Percentiles rank a stretch among this genome's conserved stretches.
These are phyloP conservation scores for Aphis gossypii DNA, from an alignment of 1,140 invertebrate genomes.

Conservation along the genomic window DNA sequence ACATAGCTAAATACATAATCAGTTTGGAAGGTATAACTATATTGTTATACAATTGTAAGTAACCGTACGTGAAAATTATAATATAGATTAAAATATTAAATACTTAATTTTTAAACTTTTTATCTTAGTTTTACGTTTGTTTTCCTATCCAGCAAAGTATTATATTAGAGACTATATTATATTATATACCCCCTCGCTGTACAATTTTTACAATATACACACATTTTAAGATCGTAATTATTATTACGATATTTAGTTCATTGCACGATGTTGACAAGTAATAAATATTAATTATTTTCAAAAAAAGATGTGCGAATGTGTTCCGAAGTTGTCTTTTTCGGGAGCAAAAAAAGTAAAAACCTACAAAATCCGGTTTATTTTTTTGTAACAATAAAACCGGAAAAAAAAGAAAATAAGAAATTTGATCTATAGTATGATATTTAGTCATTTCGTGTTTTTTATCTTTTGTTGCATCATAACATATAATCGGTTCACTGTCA, in stretches of 20 bases:
- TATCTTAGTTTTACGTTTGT: not conserved
- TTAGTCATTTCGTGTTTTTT: not conserved
- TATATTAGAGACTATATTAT: not conserved
- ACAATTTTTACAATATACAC: not conserved
- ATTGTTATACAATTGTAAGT: not conserved
- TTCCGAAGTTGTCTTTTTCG: not conserved
- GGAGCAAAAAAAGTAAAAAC: not conserved
- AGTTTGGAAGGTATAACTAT: not conserved
- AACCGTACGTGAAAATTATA: not conserved
- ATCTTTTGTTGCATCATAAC: not conserved
- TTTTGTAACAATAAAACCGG: not conserved
- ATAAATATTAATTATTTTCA: not conserved
- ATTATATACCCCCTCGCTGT: accelerated
- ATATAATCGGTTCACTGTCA: not conserved
- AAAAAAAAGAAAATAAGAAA: too few relatives aligned
- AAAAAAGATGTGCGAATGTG: not conserved
- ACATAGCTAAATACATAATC: not conserved
- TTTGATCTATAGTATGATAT: not conserved
- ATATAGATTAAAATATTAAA: not conserved
- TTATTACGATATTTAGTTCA: not conserved
- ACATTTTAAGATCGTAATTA: not conserved
- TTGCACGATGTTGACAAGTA: not conserved
- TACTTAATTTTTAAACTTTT: not conserved
- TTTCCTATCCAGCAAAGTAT: not conserved
- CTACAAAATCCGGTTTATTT: not conserved